phyloP scores from a whole-genome alignment of 2,797 vertebrate genomes.

The Mus caroli region DNA sequence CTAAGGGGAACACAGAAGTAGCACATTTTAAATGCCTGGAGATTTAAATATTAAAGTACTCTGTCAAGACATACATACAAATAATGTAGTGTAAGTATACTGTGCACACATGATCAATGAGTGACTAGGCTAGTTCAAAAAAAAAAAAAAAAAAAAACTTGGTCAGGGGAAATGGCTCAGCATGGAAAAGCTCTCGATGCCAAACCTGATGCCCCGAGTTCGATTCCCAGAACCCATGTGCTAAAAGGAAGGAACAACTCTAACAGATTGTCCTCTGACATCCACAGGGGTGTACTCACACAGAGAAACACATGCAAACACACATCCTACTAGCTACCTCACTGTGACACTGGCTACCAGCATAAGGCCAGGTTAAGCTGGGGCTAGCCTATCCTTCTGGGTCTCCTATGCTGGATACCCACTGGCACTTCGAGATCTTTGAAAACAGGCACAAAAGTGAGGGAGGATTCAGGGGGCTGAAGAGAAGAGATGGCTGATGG shows the following conservation, averaged over 20 bases:
- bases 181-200: background rate
- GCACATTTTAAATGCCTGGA: background rate
- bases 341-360: fast-evolving
- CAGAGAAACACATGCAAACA: background rate
- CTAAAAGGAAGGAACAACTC: background rate
- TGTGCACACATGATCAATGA: background rate
- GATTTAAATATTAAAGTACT: background rate
- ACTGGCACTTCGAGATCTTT: background rate
- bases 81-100: background rate
- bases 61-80: background rate
- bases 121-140: background rate
- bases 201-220: background rate
- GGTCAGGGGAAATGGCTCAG: background rate
- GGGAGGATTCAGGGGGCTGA: too few relatives aligned
- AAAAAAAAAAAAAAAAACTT: background rate
- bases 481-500: background rate
- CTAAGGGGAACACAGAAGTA: background rate
- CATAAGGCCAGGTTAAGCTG: too few relatives aligned
- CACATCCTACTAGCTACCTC: background rate
- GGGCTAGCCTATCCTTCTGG: background rate
- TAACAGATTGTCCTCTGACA: background rate
- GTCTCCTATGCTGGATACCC: background rate
- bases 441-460: background rate
- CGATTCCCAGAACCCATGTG: background rate
- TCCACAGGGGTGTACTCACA: background rate